A percentile compares a stretch with the other conserved stretches of the same genome.
phyloP scores from a whole-genome alignment of 2,888 invertebrate species.

The Schizotus pectinicornis region DNA sequence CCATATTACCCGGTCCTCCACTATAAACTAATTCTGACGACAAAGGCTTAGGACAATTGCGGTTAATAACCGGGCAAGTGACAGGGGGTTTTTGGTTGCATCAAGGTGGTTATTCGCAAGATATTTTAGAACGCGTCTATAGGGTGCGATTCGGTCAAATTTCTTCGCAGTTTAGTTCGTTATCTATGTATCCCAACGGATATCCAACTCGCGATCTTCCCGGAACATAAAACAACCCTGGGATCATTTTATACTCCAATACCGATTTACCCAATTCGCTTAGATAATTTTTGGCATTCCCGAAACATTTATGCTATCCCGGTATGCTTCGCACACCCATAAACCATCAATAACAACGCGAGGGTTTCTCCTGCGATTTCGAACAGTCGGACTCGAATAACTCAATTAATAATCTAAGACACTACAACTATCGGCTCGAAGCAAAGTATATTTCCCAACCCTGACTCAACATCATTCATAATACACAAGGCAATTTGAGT shows the following conservation, averaged over 20 bases:
- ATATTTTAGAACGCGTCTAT: conserved; percentile 41
- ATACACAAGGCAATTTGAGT: too few species aligned
- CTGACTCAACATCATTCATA: too few species aligned
- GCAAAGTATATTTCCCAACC: too few species aligned
- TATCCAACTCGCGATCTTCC: conserved; percentile 28
- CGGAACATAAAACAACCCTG: conserved; percentile 37
- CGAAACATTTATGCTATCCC: conserved; percentile 12
- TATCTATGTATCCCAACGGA: conserved; percentile 44
- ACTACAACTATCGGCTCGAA: neutral
- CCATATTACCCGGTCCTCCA: conserved; percentile 26
- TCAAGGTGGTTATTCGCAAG: conserved; percentile 40
- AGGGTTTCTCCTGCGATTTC: conserved; percentile 1
- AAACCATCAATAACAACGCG: conserved; percentile 9
- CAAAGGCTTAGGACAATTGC: conserved; percentile 27
- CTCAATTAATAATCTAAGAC: conserved; percentile 4
- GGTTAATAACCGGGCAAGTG: conserved; percentile 26
- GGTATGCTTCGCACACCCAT: conserved; percentile 8
- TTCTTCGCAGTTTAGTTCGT: conserved; percentile 39
- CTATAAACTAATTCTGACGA: conserved; percentile 31
- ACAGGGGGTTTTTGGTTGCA: conserved; percentile 36
- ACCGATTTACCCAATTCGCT: conserved; percentile 28
- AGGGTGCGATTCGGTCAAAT: conserved; percentile 41
- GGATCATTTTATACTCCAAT: conserved; percentile 35
- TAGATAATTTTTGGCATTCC: conserved; percentile 19
- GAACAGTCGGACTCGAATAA: neutral